Conservation (phyloP, 37 sponge, comb jelly and placozoan species). For the Corticium candelabrum region DNA sequence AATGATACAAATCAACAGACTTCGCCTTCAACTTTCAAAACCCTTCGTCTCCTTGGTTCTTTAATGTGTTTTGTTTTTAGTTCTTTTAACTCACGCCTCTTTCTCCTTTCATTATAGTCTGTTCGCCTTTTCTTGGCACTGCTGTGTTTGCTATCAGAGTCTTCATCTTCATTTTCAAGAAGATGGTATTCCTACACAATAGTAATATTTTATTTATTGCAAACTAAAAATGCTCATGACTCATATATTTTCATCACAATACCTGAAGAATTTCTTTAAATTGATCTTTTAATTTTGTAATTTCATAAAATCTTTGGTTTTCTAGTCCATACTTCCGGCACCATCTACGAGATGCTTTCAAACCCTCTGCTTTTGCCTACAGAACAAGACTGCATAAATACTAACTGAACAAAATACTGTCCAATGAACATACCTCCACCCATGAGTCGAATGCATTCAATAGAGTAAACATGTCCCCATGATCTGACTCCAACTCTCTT, state of each 20-base stretch:
- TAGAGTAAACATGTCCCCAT: constrained; percentile 80
- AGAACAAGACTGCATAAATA: neutral
- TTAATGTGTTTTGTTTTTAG: constrained; percentile 53
- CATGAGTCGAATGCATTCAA: constrained; percentile 84
- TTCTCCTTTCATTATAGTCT: neutral
- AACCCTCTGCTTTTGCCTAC: constrained; percentile 64
- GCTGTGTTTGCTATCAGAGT: neutral
- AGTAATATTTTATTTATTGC: neutral
- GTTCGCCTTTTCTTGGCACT: neutral
- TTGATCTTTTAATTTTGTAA: constrained; percentile 80
- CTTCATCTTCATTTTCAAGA: neutral
- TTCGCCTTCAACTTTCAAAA: constrained; percentile 64
- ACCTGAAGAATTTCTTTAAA: constrained; percentile 74
- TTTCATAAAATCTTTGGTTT: constrained; percentile 88
- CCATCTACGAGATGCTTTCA: constrained; percentile 50
- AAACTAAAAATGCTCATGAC: neutral
- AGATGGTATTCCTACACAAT: neutral
- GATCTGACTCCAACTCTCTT: constrained; percentile 70
- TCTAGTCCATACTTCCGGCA: constrained; percentile 69
- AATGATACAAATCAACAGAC: constrained; percentile 20
- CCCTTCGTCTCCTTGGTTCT: constrained; percentile 51
- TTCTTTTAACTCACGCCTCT: constrained; percentile 37
- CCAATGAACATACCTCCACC: constrained; percentile 49
- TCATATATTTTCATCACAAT: neutral
- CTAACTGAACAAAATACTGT: neutral